These are phyloP conservation scores for Anagrus nilaparvatae DNA, from an alignment of 1,140 invertebrate species.

Conservation along the genomic window DNA sequence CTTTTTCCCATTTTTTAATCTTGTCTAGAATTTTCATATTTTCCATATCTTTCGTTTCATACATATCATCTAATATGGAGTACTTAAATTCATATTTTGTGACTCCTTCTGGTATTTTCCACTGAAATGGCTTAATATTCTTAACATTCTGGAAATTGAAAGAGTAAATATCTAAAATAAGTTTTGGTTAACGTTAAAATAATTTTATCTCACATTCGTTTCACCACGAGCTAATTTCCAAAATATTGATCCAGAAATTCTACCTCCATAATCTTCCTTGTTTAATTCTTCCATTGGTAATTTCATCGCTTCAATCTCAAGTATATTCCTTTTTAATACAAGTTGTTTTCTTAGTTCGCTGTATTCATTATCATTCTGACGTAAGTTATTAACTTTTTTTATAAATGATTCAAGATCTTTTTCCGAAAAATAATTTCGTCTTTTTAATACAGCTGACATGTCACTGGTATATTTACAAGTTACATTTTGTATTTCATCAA, in stretches of 20 bases:
- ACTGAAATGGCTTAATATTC: no score
- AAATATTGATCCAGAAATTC: constrained; percentile 68
- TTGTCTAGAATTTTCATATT: constrained; percentile 21
- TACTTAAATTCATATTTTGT: constrained; percentile 45
- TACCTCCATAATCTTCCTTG: constrained; percentile 51
- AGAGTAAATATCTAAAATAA: no score
- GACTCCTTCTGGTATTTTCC: constrained; percentile 28
- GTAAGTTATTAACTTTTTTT: constrained; percentile 30
- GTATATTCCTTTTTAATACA: constrained; percentile 26
- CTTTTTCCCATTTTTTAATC: constrained; percentile 54
- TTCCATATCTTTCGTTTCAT: constrained; percentile 30
- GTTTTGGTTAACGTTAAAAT: no score
- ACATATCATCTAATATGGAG: constrained; percentile 42
- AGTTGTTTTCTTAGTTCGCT: constrained; percentile 25
- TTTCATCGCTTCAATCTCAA: constrained; percentile 29
- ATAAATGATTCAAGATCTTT: constrained; percentile 44
- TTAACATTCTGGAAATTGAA: no score
- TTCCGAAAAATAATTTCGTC: constrained; percentile 54
- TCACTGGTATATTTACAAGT: constrained; percentile 87
- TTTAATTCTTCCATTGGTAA: constrained; percentile 23
- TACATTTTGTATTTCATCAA: constrained; percentile 89
- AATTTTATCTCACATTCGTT: constrained; percentile 35
- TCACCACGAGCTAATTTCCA: constrained; percentile 79
- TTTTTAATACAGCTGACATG: constrained; percentile 45
- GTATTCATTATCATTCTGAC: constrained; percentile 25